Evolutionary conservation across 2,113 vertebrate species (phyloP).

Genomic region (Irena cyanogastra): DNA sequence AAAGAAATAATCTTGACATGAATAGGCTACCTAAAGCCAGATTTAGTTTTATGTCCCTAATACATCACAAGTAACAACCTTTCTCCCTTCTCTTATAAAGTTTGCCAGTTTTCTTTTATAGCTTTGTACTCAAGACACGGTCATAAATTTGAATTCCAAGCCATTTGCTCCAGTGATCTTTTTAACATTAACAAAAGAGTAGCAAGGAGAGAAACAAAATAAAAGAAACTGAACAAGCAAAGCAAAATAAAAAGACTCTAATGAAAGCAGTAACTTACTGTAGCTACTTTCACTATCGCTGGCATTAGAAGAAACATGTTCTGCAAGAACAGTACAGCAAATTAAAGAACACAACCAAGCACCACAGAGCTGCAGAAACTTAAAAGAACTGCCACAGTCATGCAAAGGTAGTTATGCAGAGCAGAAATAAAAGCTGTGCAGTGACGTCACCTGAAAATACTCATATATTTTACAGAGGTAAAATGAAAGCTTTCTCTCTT

Average conservation of each 20-base stretch:
- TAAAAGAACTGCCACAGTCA: conserved; percentile 61
- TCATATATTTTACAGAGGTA: neutral
- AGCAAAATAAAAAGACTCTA: conserved; percentile 72
- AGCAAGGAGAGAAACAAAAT: conserved; percentile 53
- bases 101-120: neutral
- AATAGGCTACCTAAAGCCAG: neutral
- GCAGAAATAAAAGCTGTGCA: conserved; percentile 33
- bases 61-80: neutral
- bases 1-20: neutral
- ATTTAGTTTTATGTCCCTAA: neutral
- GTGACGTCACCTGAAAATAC: conserved; percentile 7
- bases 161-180: conserved; percentile 59
- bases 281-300: conserved; percentile 85
- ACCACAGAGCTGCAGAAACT: conserved; percentile 64
- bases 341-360: conserved; percentile 79
- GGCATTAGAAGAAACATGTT: conserved; percentile 83
- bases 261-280: conserved; percentile 80
- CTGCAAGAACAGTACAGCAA: conserved; percentile 85
- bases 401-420: conserved; percentile 65
- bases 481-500: conserved; percentile 73
- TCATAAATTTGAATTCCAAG: conserved; percentile 66
- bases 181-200: conserved; percentile 31
- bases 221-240: conserved; percentile 57
- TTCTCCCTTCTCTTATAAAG: neutral
- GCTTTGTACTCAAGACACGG: neutral